Evolutionary conservation across 2,888 invertebrate genomes (phyloP), one percentile per base, ranked within the genome.

Genomic region (Tribolium freemani): DNA sequence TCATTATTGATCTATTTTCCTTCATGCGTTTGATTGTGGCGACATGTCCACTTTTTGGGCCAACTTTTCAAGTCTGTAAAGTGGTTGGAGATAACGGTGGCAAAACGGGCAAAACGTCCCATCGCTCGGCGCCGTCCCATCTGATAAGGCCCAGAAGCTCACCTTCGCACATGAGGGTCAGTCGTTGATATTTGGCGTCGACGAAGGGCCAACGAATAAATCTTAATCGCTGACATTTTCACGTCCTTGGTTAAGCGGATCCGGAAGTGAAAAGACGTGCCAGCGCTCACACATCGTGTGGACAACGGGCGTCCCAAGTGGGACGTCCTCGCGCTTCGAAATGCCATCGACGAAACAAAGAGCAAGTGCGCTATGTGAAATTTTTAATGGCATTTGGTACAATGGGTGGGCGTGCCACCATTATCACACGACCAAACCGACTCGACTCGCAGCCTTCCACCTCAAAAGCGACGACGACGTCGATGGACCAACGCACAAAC

Each of bases 351-450:
- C 51, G 21, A 76, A 78, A 81, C 81, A 81, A 80, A 82, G 79
- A 81, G 78, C 81, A 81, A 81, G 81, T 81, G 81, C 45, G 63
- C 80, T 76, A 80, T 82, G 81, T 81, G 81, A 81, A 82, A 82
- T 82, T 83, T 83, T 83, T 83, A 82, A 83, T 83, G 83, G 79
- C 83, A 83, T 83, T 83, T 83, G 78, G 75, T 78, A 81, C 81
- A 83, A 83, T 83, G 76, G 79, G 75, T 70, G 78, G 80, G 70
- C 63, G 68, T 26, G 61, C 6, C 54, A 30, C 16, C 51, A 67
- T 66, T 66, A 51, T 31, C 38, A 51, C 54, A 38, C 53, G 54
- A 45, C 54, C 63, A 64, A 48, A 31, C 38, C 38, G 11, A 56
- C 10, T 13, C n/a, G 56, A 31, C 5, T 3, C 26, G 26, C 5